Conservation (phyloP, 2,113 vertebrate genomes). For the Muntiacus muntjak region DNA sequence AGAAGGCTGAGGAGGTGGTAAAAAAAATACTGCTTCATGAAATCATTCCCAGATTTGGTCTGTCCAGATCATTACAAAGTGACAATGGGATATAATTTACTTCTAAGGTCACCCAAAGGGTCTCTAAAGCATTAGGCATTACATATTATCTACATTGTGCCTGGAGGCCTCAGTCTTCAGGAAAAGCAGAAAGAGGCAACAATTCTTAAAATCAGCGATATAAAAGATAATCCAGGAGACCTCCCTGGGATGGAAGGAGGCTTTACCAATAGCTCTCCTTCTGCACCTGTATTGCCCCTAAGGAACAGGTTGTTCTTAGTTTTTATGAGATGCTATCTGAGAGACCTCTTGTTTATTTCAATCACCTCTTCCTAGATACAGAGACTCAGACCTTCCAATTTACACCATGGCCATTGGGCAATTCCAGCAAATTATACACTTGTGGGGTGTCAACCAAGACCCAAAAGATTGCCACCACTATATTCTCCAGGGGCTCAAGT, state of each 20-base stretch:
- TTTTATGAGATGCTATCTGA: not conserved
- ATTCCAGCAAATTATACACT: not conserved
- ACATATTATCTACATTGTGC: not conserved
- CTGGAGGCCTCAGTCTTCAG: not conserved
- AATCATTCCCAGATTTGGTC: not conserved
- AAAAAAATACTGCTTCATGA: not conserved
- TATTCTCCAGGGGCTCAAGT: not conserved
- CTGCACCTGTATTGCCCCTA: rapidly evolving
- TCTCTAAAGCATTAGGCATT: not conserved
- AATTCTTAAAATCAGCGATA: not conserved
- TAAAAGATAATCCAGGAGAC: not conserved
- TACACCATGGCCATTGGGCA: not conserved
- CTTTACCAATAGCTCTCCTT: not conserved
- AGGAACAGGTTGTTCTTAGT: not conserved
- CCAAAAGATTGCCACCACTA: not conserved
- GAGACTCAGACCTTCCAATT: not conserved
- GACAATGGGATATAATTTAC: not conserved
- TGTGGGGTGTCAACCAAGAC: not conserved
- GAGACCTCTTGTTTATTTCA: not conserved
- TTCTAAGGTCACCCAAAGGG: not conserved
- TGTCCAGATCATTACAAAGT: not conserved
- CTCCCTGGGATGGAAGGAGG: not conserved
- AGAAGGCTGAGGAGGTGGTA: not conserved
- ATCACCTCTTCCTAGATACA: not conserved
- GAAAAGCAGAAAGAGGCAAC: not conserved